A percentile compares a stretch with the other conserved stretches of the same genome.
Conservation (phyloP, 2,113 vertebrate genomes). For the Callaeas wilsoni region DNA sequence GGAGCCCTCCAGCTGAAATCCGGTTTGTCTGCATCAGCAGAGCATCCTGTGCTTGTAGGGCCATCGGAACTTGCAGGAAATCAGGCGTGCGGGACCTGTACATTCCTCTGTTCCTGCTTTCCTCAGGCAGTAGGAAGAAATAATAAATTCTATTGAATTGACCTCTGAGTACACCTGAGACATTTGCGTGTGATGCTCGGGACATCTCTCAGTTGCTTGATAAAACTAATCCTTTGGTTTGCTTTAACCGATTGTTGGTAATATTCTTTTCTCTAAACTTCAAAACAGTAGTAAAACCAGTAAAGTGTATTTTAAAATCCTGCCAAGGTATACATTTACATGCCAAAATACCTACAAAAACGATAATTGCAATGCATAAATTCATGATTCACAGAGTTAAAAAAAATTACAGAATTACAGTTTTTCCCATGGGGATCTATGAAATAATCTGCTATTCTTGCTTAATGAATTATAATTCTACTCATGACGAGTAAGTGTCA, state of each 20-base stretch:
- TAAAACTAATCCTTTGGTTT: not conserved
- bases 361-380: not conserved
- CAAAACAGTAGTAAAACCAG: not conserved
- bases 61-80: not conserved
- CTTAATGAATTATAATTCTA: not conserved
- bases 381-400: not conserved
- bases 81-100: rapidly evolving
- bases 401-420: not conserved
- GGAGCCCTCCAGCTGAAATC: not conserved
- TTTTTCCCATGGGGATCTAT: not conserved
- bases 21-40: not conserved
- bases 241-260: not conserved
- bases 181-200: not conserved
- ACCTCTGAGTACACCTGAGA: not conserved
- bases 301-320: not conserved
- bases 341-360: not conserved
- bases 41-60: not conserved
- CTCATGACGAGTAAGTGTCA: not conserved
- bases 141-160: not conserved
- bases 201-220: not conserved
- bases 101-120: not conserved
- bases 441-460: not conserved
- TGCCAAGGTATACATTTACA: rapidly evolving
- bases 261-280: not conserved
- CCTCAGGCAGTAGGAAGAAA: not conserved